phyloP scores from a whole-genome alignment of 2,113 vertebrate genomes.

The Nettapus auritus region DNA sequence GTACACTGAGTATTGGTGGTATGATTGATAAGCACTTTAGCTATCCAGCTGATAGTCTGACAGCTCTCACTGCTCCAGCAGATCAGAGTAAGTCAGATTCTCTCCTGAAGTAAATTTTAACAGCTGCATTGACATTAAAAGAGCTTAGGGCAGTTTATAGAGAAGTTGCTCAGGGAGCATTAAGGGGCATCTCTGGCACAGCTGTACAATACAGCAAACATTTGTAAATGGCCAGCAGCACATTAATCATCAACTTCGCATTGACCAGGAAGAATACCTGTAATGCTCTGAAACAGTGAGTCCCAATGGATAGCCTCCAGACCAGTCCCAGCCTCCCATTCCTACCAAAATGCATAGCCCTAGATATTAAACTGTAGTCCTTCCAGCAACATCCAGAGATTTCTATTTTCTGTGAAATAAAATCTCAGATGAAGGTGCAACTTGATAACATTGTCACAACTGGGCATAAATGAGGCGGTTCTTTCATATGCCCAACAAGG shows the following conservation, averaged over 20 bases:
- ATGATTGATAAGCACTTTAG: background rate
- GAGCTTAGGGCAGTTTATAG: background rate
- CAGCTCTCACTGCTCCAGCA: background rate
- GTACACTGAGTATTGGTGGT: background rate
- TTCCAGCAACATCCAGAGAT: background rate
- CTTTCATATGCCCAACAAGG: conserved; percentile 37
- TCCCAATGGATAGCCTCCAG: background rate
- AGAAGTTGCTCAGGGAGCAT: background rate
- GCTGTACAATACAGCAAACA: background rate
- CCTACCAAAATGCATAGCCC: background rate
- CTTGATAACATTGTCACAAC: background rate
- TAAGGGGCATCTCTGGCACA: background rate
- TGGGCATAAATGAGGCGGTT: background rate
- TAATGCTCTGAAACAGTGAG: background rate
- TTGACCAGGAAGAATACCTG: background rate
- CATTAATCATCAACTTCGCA: background rate
- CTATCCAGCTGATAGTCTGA: background rate
- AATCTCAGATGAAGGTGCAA: background rate
- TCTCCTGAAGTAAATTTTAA: background rate
- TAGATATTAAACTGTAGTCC: background rate
- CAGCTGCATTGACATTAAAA: background rate
- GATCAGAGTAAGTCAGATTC: background rate
- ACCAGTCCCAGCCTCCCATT: background rate
- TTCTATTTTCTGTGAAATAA: background rate
- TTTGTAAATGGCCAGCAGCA: background rate